Conservation (phyloP, 2,797 vertebrate genomes). For the Fringilla coelebs region DNA sequence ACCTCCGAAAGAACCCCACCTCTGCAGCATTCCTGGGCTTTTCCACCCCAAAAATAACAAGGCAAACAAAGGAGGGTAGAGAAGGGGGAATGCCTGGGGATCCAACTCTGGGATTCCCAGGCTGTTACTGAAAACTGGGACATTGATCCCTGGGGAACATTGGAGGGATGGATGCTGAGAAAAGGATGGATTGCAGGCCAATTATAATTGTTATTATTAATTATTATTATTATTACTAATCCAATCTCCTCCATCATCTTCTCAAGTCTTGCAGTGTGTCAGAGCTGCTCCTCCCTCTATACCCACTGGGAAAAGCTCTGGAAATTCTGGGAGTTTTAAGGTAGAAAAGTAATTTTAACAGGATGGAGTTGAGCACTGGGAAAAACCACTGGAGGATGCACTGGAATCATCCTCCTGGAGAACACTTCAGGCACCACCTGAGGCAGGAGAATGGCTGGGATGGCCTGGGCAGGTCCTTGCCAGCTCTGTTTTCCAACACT, state of each 20-base stretch:
- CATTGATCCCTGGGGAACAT: not conserved
- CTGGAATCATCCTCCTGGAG: fast-evolving
- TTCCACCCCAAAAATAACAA: not conserved
- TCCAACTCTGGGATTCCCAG: not conserved
- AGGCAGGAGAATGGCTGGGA: not conserved
- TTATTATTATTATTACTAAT: not conserved
- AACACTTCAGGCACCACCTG: not conserved
- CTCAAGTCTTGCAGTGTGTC: not conserved
- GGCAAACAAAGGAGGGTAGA: not conserved
- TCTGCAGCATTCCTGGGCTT: not conserved
- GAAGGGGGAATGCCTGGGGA: not conserved
- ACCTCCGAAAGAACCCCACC: not conserved
- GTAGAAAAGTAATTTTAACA: not conserved
- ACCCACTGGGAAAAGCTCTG: not conserved
- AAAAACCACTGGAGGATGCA: not conserved
- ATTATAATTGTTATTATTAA: not conserved
- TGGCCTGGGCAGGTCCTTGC: not conserved
- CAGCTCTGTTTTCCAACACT: not conserved
- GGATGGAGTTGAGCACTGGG: not conserved
- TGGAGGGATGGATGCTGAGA: not conserved
- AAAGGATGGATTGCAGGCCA: not conserved
- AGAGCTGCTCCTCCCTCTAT: not conserved
- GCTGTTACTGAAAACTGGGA: not conserved
- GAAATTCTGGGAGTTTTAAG: not conserved
- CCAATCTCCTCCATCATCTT: not conserved